Percentiles rank a stretch among this genome's conserved stretches.
Conservation (phyloP, 64 coral and sea anemone genomes). For the Montipora efflorescens region DNA sequence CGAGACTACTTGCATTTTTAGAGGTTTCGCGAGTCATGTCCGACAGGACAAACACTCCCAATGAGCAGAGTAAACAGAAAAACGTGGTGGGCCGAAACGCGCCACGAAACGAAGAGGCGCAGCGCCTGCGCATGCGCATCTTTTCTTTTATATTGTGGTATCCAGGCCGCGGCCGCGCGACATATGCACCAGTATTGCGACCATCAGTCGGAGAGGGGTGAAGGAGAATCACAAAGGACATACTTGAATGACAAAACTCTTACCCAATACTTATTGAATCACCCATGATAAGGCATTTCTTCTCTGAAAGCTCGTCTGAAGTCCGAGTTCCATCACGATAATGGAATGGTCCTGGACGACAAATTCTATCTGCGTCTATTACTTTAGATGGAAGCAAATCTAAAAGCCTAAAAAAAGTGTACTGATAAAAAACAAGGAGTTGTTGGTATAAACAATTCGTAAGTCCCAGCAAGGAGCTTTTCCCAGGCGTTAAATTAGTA, state of each 20-base stretch:
- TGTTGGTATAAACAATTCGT: too few species aligned
- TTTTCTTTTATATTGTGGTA: neutral
- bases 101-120: constrained; percentile 7
- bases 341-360: constrained; percentile 62
- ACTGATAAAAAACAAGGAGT: too few species aligned
- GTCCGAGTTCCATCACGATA: neutral
- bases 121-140: neutral
- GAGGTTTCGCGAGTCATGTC: neutral
- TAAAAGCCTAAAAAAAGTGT: constrained; percentile 33
- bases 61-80: neutral
- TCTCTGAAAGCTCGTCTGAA: neutral
- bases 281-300: constrained; percentile 73
- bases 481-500: too few species aligned
- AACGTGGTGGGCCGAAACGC: neutral
- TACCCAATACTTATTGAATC: constrained; percentile 84
- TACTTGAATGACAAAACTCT: neutral
- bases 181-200: constrained; percentile 4
- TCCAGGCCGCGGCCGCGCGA: neutral
- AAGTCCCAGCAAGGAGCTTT: too few species aligned
- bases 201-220: neutral
- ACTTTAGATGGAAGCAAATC: constrained; percentile 62
- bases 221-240: too few species aligned
- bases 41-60: neutral
- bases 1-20: too few species aligned
- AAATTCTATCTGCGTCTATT: constrained; percentile 55